phyloP scores from a whole-genome alignment of 2,113 vertebrate genomes.

The Labrus mixtus region DNA sequence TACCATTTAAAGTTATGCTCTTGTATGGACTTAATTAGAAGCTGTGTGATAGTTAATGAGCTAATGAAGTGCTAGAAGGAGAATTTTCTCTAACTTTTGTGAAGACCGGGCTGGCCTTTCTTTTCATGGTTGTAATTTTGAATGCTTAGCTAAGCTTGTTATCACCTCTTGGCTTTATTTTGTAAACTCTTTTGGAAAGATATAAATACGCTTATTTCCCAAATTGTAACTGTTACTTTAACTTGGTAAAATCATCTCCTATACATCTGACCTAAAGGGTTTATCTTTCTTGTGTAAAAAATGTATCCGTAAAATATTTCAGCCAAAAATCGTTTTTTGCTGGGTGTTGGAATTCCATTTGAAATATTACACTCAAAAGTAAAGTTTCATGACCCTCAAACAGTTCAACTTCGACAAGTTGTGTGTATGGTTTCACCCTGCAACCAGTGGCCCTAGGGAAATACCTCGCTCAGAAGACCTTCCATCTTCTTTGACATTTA shows the following conservation, averaged over 20 bases:
- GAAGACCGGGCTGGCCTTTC: no score
- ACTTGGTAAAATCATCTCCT: not conserved
- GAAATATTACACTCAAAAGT: not conserved
- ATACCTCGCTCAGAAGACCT: constrained; percentile 1
- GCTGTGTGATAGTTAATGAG: no score
- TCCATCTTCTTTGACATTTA: constrained; percentile 49
- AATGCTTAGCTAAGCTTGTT: no score
- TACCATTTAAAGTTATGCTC: no score
- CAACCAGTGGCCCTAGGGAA: not conserved
- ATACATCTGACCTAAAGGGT: not conserved
- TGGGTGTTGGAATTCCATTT: not conserved
- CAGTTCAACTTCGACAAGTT: not conserved
- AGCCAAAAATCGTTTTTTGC: not conserved
- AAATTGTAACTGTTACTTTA: not conserved
- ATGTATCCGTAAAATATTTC: not conserved
- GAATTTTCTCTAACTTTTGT: no score
- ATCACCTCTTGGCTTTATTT: no score
- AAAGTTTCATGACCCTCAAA: constrained; percentile 1
- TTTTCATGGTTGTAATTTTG: no score
- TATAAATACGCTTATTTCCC: no score
- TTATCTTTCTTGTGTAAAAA: not conserved
- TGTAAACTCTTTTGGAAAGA: no score
- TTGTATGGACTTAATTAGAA: no score
- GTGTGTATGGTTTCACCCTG: not conserved
- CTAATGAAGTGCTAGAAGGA: no score